A percentile compares a stretch with the other conserved stretches of the same genome.
phyloP scores from a whole-genome alignment of 2,797 vertebrate genomes.

The Gambelia wislizenii region DNA sequence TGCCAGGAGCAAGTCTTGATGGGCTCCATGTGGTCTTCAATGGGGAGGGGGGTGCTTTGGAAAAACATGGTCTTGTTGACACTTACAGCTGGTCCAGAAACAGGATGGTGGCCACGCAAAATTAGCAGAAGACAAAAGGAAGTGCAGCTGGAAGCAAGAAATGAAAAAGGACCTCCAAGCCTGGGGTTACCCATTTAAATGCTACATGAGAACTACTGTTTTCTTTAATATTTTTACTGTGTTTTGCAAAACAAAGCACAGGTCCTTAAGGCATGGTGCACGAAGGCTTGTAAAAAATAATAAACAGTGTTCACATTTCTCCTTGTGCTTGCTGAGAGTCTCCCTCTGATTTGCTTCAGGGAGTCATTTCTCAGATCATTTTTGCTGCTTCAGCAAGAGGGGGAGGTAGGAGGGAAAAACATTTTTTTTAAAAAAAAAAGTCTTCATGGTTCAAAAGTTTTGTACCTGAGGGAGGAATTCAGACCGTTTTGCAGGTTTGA shows the following conservation, averaged over 20 bases:
- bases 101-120: background rate
- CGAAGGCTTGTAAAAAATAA: background rate
- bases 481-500: constrained; percentile 46
- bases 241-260: background rate
- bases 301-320: background rate
- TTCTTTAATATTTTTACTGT: no score
- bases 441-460: constrained; percentile 63
- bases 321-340: background rate
- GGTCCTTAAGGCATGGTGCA: background rate
- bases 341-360: constrained; percentile 10
- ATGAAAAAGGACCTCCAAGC: background rate
- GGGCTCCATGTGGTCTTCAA: background rate
- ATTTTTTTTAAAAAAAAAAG: background rate
- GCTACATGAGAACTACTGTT: background rate
- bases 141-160: background rate
- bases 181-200: background rate
- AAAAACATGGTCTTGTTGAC: background rate
- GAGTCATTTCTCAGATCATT: constrained; percentile 26
- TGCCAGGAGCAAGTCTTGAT: background rate
- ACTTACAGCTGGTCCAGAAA: background rate
- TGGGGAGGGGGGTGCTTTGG: no score
- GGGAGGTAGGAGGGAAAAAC: constrained; percentile 31
- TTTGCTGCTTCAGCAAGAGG: constrained; percentile 51
- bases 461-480: constrained; percentile 20
- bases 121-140: background rate